Percentiles rank a stretch among this genome's conserved stretches.
These are phyloP conservation scores for Pachliopta kotzebuea DNA, from an alignment of 2,888 invertebrate species.

Conservation along the genomic window DNA sequence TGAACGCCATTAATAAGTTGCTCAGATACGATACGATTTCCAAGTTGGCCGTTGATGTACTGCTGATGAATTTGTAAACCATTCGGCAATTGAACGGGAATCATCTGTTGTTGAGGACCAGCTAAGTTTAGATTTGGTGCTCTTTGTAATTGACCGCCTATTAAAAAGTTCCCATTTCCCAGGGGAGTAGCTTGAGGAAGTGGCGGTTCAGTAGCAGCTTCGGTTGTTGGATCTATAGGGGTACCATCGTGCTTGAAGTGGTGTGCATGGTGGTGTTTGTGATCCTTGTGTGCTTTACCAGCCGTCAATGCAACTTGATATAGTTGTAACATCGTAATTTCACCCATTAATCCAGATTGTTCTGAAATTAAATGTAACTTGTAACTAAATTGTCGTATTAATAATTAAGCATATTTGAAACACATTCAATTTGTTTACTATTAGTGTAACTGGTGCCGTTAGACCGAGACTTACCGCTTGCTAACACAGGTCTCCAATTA, in stretches of 20 bases:
- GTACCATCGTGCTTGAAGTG: slow-evolving; percentile 88
- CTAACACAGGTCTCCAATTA: too few species aligned
- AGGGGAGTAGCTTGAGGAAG: slow-evolving; percentile 64
- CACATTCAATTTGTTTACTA: too few species aligned
- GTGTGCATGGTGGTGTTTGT: slow-evolving; percentile 93
- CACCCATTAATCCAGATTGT: slow-evolving; percentile 84
- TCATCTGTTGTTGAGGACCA: slow-evolving; percentile 63
- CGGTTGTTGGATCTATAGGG: slow-evolving; percentile 80
- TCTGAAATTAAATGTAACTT: slow-evolving; percentile 55
- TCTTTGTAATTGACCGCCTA: slow-evolving; percentile 83
- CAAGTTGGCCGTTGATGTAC: slow-evolving; percentile 84
- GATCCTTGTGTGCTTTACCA: slow-evolving; percentile 92
- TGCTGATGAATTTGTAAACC: slow-evolving; percentile 78
- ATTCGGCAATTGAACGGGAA: slow-evolving; percentile 68
- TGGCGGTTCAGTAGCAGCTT: slow-evolving; percentile 78
- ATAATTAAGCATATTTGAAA: too few species aligned
- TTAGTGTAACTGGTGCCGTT: too few species aligned
- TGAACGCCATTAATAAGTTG: slow-evolving; percentile 70
- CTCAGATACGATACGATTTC: slow-evolving; percentile 78
- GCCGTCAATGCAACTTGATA: slow-evolving; percentile 91
- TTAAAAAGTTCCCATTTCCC: slow-evolving; percentile 79
- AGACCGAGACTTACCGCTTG: too few species aligned
- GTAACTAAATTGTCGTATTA: background rate
- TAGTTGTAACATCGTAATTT: slow-evolving; percentile 89
- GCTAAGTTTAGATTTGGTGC: slow-evolving; percentile 78